A percentile compares a stretch with the other conserved stretches of the same genome.
These are phyloP conservation scores for Pitangus sulphuratus DNA, from an alignment of 2,797 vertebrate species.

Conservation along the genomic window DNA sequence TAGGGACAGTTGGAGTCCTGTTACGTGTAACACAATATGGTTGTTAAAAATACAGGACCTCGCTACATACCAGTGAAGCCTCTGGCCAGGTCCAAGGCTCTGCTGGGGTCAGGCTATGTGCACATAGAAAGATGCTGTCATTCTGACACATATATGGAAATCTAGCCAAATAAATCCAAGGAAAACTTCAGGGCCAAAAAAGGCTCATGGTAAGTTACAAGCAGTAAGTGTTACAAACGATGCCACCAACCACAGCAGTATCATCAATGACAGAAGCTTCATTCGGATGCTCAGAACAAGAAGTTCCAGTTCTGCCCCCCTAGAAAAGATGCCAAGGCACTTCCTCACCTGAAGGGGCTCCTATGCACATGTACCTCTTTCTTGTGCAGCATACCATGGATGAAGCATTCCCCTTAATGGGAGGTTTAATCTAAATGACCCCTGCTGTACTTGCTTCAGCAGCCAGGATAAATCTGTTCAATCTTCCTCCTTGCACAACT, in stretches of 20 bases:
- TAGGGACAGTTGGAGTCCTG: neutral
- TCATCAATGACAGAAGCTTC: neutral
- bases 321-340: neutral
- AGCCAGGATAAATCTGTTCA: constrained; percentile 8
- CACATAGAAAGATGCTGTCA: neutral
- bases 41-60: neutral
- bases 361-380: neutral
- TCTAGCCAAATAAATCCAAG: neutral
- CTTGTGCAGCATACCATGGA: rapidly evolving
- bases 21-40: neutral
- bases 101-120: neutral
- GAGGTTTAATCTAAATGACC: neutral
- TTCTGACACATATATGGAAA: neutral
- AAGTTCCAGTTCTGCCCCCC: neutral
- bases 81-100: neutral
- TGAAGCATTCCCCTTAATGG: neutral
- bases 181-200: neutral
- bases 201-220: neutral
- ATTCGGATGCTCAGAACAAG: neutral
- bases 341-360: neutral
- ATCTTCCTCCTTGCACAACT: neutral
- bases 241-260: neutral
- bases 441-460: neutral
- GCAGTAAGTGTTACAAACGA: neutral
- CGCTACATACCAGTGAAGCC: neutral